Conservation (phyloP, 2,113 vertebrate species). For the Bubo bubo region DNA sequence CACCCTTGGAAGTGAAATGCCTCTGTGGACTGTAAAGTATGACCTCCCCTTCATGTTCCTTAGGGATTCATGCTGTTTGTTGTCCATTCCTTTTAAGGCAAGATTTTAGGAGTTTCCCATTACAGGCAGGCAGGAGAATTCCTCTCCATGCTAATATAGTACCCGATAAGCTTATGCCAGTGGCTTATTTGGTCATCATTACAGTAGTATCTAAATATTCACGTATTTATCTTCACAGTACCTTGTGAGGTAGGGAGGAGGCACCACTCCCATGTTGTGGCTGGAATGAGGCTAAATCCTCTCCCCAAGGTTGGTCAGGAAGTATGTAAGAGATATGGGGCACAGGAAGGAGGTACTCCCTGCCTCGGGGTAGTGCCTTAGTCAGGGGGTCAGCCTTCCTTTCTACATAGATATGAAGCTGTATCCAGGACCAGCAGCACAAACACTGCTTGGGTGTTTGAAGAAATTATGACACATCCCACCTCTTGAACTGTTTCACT, state of each 20-base stretch:
- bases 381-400: not conserved
- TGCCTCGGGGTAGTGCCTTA: not conserved
- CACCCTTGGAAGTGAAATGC: conserved; percentile 11
- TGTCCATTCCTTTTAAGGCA: conserved; percentile 55
- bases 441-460: not conserved
- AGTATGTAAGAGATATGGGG: not conserved
- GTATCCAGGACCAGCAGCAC: not conserved
- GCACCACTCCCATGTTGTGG: not conserved
- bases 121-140: conserved; percentile 39
- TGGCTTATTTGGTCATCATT: conserved; percentile 15
- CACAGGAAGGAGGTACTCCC: not conserved
- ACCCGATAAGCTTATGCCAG: not conserved
- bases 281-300: not conserved
- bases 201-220: conserved; percentile 19
- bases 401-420: not conserved
- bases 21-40: not conserved
- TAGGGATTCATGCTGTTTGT: conserved; percentile 33
- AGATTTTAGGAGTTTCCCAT: conserved; percentile 51
- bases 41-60: not conserved
- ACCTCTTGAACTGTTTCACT: not conserved
- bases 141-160: conserved; percentile 15
- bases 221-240: not conserved
- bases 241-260: not conserved
- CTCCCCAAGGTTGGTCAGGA: not conserved
- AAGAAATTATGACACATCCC: not conserved